phyloP scores from a whole-genome alignment of 2,113 vertebrate species.

The Candoia aspera region DNA sequence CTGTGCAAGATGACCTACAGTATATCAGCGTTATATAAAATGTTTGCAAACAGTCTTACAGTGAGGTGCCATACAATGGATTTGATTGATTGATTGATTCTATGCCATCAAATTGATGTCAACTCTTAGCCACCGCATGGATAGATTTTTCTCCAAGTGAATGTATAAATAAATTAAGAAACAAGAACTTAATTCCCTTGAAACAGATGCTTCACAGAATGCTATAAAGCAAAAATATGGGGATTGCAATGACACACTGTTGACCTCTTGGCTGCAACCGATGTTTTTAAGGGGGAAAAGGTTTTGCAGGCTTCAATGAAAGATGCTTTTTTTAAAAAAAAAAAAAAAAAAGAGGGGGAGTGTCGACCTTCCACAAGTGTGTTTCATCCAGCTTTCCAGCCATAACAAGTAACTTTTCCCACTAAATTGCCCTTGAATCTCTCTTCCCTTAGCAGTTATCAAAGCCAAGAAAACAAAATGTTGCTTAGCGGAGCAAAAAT shows the following conservation, averaged over 20 bases:
- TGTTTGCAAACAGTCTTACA: no score
- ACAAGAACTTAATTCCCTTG: no score
- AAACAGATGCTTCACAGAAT: not conserved
- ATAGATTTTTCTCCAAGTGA: no score
- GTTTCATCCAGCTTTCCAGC: constrained; percentile 55
- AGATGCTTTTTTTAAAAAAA: not conserved
- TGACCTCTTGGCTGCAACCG: not conserved
- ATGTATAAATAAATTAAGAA: no score
- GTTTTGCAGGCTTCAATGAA: not conserved
- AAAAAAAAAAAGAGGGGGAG: no score
- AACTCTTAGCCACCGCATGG: no score
- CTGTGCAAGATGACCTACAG: no score
- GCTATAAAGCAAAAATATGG: not conserved
- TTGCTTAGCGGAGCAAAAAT: not conserved
- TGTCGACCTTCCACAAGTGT: constrained; percentile 35
- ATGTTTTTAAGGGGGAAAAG: not conserved
- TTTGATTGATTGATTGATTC: no score
- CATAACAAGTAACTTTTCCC: constrained; percentile 25
- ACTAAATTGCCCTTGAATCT: constrained; percentile 45
- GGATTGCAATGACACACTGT: not conserved
- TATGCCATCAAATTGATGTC: no score
- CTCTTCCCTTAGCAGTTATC: not conserved
- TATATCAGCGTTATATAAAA: no score
- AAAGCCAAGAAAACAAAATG: constrained; percentile 26
- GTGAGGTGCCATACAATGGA: no score